Conservation (phyloP, 2,113 vertebrate genomes). For the Mesitornis unicolor region DNA sequence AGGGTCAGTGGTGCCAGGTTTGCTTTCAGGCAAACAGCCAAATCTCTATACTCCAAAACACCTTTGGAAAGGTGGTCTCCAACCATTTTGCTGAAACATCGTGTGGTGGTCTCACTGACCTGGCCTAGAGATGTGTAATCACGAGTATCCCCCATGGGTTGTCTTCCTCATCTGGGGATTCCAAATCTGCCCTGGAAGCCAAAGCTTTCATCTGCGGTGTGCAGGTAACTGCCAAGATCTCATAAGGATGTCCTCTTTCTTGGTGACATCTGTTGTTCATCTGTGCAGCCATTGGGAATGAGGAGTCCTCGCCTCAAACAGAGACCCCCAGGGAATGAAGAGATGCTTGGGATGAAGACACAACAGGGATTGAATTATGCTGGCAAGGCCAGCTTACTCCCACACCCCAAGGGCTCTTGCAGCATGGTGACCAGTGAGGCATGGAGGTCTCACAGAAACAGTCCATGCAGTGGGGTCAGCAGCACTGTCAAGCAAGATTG, state of each 20-base stretch:
- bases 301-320: neutral
- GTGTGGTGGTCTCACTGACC: neutral
- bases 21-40: neutral
- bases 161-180: neutral
- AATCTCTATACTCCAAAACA: neutral
- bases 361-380: neutral
- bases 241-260: neutral
- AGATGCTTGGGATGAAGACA: neutral
- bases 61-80: neutral
- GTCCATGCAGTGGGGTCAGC: neutral
- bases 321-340: neutral
- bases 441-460: neutral
- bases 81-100: neutral
- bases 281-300: neutral
- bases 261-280: rapidly evolving
- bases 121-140: neutral
- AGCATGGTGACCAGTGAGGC: neutral
- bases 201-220: neutral
- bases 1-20: neutral
- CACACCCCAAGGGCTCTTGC: rapidly evolving
- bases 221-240: neutral
- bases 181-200: neutral
- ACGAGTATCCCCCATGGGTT: neutral
- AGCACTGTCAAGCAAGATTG: neutral
- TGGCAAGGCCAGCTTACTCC: neutral